phyloP scores from a whole-genome alignment of 2,113 vertebrate species.

The Elephas maximus region DNA sequence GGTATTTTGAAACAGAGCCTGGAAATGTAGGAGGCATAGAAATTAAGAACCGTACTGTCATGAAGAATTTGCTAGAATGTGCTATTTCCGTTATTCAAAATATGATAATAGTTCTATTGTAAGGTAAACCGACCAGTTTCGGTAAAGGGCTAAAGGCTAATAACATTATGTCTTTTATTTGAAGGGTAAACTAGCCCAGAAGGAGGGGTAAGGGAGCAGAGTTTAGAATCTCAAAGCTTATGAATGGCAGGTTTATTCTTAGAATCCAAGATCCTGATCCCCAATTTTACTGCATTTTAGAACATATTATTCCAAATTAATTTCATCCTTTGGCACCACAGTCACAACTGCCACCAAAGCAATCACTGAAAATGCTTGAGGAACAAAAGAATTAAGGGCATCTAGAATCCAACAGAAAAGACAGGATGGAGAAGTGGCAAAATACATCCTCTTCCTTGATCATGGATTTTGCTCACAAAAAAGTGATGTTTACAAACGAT shows the following conservation, averaged over 20 bases:
- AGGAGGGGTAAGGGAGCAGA: neutral
- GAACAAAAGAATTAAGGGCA: neutral
- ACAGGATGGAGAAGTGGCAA: neutral
- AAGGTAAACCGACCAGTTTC: neutral
- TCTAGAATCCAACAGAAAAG: neutral
- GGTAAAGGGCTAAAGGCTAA: neutral
- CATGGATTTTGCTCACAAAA: conserved; percentile 5
- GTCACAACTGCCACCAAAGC: neutral
- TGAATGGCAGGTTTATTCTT: neutral
- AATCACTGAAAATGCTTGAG: neutral
- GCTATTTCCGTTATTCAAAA: neutral
- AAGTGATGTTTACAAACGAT: neutral
- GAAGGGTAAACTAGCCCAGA: neutral
- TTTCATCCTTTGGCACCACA: neutral
- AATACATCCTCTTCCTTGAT: neutral
- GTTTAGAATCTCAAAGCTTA: neutral
- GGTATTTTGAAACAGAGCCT: neutral
- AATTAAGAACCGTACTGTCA: neutral
- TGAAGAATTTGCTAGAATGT: neutral
- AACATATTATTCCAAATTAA: conserved; percentile 1
- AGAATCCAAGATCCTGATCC: neutral
- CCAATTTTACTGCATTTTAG: neutral
- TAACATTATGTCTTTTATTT: neutral
- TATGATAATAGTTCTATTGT: neutral
- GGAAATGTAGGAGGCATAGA: neutral